phyloP scores from a whole-genome alignment of 2,888 invertebrate species.

The Stomorhina lunata region DNA sequence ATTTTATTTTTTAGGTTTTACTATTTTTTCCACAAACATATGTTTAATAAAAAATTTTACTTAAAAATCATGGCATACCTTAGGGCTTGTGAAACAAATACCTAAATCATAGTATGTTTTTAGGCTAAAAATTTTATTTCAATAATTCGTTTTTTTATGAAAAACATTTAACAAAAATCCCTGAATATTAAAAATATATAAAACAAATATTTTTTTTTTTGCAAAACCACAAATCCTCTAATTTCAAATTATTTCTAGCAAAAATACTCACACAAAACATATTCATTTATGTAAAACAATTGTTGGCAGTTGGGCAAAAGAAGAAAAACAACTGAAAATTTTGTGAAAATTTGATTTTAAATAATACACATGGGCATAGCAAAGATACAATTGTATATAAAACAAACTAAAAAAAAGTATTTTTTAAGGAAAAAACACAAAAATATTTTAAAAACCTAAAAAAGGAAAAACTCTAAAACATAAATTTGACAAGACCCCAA shows the following conservation, averaged over 20 bases:
- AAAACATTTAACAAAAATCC: not conserved
- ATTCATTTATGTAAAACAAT: slow-evolving; percentile 25
- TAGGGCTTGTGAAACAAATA: slow-evolving; percentile 1
- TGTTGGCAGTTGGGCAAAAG: slow-evolving; percentile 41
- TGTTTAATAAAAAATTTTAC: not conserved
- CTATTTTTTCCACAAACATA: too few relatives aligned
- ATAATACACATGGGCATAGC: slow-evolving; percentile 59
- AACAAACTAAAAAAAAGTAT: not conserved
- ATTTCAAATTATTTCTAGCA: slow-evolving; percentile 43
- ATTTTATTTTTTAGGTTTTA: too few relatives aligned
- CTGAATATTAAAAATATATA: not conserved
- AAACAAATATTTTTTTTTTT: not conserved
- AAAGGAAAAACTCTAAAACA: slow-evolving; percentile 35
- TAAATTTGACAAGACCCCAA: slow-evolving; percentile 62
- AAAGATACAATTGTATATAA: slow-evolving; percentile 13
- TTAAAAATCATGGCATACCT: slow-evolving; percentile 27
- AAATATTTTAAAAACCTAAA: not conserved
- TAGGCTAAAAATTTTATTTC: slow-evolving; percentile 1
- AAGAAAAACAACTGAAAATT: too few relatives aligned
- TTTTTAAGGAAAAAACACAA: not conserved
- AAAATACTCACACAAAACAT: slow-evolving; percentile 18
- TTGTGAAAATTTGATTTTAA: slow-evolving; percentile 53
- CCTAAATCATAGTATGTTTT: slow-evolving; percentile 28
- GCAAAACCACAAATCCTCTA: slow-evolving; percentile 59
- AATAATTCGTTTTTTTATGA: slow-evolving; percentile 20